These are phyloP conservation scores for Tauraco erythrolophus DNA, from an alignment of 2,113 vertebrate genomes.

Conservation along the genomic window DNA sequence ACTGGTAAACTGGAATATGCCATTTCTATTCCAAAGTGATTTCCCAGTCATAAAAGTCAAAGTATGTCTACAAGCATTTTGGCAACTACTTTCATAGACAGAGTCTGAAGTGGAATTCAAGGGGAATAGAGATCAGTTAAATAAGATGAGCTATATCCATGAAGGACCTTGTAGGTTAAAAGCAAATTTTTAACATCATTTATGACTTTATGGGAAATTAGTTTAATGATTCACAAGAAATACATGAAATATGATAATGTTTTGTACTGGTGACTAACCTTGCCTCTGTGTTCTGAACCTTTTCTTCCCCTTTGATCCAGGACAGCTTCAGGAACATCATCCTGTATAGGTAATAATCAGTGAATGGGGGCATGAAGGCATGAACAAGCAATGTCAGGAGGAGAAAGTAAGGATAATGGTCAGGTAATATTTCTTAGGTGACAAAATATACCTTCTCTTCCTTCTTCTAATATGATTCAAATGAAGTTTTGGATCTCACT, in stretches of 20 bases:
- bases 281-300: background rate
- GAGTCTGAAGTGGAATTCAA: slow-evolving; percentile 5
- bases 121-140: background rate
- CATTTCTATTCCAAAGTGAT: background rate
- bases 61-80: background rate
- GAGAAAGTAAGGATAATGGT: background rate
- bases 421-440: background rate
- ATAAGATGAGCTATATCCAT: slow-evolving; percentile 10
- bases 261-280: slow-evolving; percentile 1
- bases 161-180: slow-evolving; percentile 45
- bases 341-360: background rate
- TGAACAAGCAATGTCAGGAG: background rate
- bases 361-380: background rate
- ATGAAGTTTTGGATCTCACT: background rate
- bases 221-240: slow-evolving; percentile 16
- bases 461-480: background rate
- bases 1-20: background rate
- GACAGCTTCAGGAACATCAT: background rate
- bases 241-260: background rate
- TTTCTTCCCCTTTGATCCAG: background rate
- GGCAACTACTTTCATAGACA: background rate
- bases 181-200: slow-evolving; percentile 7
- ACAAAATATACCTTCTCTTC: background rate
- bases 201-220: slow-evolving; percentile 29
- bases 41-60: background rate